Evolutionary conservation across 2,797 vertebrate genomes (phyloP).

Genomic region (Myiotriccus ornatus): DNA sequence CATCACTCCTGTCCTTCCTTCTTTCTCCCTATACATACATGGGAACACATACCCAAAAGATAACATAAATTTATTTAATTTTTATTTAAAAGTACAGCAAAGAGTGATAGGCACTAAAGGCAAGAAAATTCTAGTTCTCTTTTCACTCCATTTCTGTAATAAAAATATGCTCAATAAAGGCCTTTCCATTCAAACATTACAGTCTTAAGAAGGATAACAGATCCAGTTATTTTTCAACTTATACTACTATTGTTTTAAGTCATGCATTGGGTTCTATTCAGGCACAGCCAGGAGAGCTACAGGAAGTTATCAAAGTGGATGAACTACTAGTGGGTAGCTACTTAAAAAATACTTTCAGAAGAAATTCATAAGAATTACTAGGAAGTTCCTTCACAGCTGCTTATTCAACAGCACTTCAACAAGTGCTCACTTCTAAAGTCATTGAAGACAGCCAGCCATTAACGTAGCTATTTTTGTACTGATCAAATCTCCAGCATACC

Average conservation of each 20-base stretch:
- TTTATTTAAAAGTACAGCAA: background rate
- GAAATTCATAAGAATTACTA: background rate
- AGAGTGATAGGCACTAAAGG: background rate
- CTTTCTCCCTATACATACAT: background rate
- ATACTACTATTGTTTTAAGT: background rate
- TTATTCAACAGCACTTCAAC: too few species aligned
- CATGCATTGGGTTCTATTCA: background rate
- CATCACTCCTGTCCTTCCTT: background rate
- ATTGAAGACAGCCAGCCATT: background rate
- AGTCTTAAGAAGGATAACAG: background rate
- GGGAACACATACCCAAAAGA: fast-evolving
- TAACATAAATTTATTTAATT: background rate
- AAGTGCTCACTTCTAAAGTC: background rate
- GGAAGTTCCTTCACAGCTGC: background rate
- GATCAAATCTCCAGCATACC: background rate
- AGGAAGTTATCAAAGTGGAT: background rate
- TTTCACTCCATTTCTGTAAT: background rate
- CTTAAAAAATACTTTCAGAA: background rate
- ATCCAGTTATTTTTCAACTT: background rate
- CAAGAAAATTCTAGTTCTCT: background rate
- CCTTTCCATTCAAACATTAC: background rate
- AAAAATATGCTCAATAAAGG: background rate
- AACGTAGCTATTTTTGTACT: background rate
- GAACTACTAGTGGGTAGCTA: background rate
- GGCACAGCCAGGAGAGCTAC: background rate